Conservation (phyloP, 1,140 invertebrate genomes). For the Drosophila obscura region DNA sequence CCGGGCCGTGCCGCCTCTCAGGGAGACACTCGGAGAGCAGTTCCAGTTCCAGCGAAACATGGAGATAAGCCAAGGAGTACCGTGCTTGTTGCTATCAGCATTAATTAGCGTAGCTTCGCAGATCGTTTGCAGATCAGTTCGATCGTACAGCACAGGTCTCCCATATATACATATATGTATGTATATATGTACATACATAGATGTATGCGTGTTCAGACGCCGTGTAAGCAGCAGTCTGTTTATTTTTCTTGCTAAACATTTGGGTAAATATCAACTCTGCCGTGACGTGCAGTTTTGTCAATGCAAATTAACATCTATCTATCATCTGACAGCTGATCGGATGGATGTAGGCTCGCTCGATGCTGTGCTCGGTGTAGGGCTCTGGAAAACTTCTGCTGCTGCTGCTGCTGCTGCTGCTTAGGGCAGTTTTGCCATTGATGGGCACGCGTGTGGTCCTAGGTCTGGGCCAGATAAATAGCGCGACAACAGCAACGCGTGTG, state of each 20-base stretch:
- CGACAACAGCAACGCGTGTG: not conserved
- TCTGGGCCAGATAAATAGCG: slow-evolving; percentile 3
- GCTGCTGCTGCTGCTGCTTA: not conserved
- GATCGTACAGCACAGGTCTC: slow-evolving; percentile 13
- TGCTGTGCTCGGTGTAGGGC: not conserved
- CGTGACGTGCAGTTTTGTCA: slow-evolving; percentile 66
- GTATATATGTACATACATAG: not conserved
- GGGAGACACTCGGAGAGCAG: slow-evolving; percentile 13
- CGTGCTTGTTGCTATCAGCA: slow-evolving; percentile 38
- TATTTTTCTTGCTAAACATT: slow-evolving; percentile 62
- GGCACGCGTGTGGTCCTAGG: slow-evolving; percentile 34
- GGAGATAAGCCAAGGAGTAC: not conserved
- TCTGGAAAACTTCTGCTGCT: not conserved
- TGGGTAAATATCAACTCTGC: slow-evolving; percentile 60
- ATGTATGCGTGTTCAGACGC: slow-evolving; percentile 27
- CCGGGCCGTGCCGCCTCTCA: slow-evolving; percentile 34
- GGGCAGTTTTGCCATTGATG: not conserved
- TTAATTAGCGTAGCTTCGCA: slow-evolving; percentile 37
- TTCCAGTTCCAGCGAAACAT: not conserved
- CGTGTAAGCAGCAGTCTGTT: slow-evolving; percentile 36
- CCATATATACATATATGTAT: slow-evolving; percentile 9
- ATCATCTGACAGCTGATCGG: slow-evolving; percentile 38
- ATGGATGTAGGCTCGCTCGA: no score
- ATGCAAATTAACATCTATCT: slow-evolving; percentile 65
- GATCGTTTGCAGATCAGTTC: slow-evolving; percentile 44